Percentiles rank a stretch among this genome's conserved stretches.
phyloP scores from a whole-genome alignment of 2,888 invertebrate species.

The Aphodius granarius region DNA sequence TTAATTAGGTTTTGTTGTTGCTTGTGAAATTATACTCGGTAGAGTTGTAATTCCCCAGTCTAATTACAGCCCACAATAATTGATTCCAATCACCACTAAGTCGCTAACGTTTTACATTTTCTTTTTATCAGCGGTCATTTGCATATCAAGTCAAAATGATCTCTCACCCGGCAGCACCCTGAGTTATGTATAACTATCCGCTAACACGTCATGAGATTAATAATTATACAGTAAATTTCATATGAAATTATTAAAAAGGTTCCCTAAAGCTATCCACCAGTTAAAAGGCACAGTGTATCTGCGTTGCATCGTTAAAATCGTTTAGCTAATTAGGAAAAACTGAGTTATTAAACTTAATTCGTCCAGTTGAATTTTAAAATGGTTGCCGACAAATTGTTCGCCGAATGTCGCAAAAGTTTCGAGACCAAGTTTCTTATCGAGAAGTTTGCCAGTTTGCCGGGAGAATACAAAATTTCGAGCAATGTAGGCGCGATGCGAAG shows the following conservation, averaged over 20 bases:
- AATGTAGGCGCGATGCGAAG: not conserved
- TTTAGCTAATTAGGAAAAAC: not conserved
- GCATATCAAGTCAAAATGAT: not conserved
- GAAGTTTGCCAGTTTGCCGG: not conserved
- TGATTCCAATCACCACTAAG: not conserved
- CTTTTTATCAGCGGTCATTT: not conserved
- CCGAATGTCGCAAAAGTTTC: not conserved
- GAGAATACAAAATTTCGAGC: constrained; percentile 7
- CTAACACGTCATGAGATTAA: not conserved
- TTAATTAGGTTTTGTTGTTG: not conserved
- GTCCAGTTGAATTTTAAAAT: not conserved
- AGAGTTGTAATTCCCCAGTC: not conserved
- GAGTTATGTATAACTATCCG: not conserved
- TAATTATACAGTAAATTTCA: not conserved
- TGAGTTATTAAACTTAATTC: not conserved
- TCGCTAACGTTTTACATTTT: not conserved
- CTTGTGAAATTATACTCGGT: not conserved
- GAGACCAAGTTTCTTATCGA: not conserved
- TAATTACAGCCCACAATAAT: not conserved
- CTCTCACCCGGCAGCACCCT: not conserved
- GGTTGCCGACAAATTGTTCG: not conserved
- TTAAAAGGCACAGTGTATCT: not conserved
- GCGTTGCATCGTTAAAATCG: not conserved
- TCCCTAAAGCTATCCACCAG: too few relatives aligned
- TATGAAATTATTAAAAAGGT: too few relatives aligned